Evolutionary conservation across 2,113 vertebrate species (phyloP).

Genomic region (Pterocles orientalis): DNA sequence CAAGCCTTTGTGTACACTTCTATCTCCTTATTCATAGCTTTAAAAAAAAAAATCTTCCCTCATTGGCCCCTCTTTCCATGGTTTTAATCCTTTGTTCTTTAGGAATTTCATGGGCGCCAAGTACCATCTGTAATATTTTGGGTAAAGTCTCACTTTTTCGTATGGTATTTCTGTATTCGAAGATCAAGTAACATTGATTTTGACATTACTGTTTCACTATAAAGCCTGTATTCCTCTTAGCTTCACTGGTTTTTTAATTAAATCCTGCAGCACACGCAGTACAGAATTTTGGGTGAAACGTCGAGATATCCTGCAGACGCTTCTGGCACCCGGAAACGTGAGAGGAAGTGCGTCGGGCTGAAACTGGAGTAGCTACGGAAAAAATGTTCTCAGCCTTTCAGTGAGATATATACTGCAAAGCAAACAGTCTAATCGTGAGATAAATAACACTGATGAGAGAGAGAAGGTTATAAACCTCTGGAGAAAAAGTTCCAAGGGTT

Average conservation of each 20-base stretch:
- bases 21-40: conserved; percentile 57
- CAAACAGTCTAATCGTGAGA: conserved; percentile 1
- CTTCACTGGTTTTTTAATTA: not conserved
- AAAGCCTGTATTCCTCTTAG: not conserved
- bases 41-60: conserved; percentile 6
- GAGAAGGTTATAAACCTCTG: conserved; percentile 11
- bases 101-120: conserved; percentile 9
- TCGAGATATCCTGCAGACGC: not conserved
- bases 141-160: not conserved
- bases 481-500: not conserved
- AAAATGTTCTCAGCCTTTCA: not conserved
- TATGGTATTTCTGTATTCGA: not conserved
- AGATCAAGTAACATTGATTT: not conserved
- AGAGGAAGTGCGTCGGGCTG: not conserved
- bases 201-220: not conserved
- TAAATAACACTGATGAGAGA: conserved; percentile 2
- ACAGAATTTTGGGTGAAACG: not conserved
- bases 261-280: not conserved
- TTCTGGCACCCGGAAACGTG: not conserved
- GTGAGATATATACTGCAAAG: conserved; percentile 23
- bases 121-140: not conserved
- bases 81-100: conserved; percentile 59
- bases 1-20: conserved; percentile 64
- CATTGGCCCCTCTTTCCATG: conserved; percentile 22
- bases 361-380: not conserved